phyloP scores from a whole-genome alignment of 2,113 vertebrate genomes.

The Crotalus tigris region DNA sequence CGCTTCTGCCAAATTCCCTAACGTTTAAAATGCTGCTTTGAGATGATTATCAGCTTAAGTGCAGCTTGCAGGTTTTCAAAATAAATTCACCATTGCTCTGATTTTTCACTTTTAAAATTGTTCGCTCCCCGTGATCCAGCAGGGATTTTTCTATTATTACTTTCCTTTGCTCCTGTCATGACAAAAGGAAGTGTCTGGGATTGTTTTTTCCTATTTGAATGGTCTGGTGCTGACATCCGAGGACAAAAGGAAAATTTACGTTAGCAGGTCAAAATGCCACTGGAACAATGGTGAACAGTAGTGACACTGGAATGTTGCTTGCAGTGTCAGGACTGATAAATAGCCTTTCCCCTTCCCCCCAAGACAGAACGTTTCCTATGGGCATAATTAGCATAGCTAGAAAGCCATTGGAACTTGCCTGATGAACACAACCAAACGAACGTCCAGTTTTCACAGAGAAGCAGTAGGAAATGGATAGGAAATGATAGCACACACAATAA shows the following conservation, averaged over 20 bases:
- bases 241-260: slow-evolving; percentile 62
- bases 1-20: background rate
- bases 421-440: background rate
- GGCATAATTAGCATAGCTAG: slow-evolving; percentile 20
- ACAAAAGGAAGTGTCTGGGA: slow-evolving; percentile 59
- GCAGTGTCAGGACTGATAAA: slow-evolving; percentile 32
- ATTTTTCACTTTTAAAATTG: slow-evolving; percentile 27
- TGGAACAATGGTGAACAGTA: slow-evolving; percentile 49
- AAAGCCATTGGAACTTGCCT: slow-evolving; percentile 37
- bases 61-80: background rate
- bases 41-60: slow-evolving; percentile 21
- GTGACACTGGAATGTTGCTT: slow-evolving; percentile 38
- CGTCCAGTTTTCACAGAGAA: slow-evolving; percentile 35
- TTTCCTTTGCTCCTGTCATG: slow-evolving; percentile 39
- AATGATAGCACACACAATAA: slow-evolving; percentile 32
- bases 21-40: slow-evolving; percentile 14
- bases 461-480: background rate
- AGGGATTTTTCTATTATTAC: slow-evolving; percentile 1
- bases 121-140: background rate
- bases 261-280: slow-evolving; percentile 39
- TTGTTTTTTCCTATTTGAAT: slow-evolving; percentile 68
- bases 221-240: slow-evolving; percentile 50
- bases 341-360: background rate
- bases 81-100: slow-evolving; percentile 24
- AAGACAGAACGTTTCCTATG: slow-evolving; percentile 48